A percentile compares a stretch with the other conserved stretches of the same genome.
These are phyloP conservation scores for Drosophila busckii DNA, from an alignment of 1,140 invertebrate species.

Conservation along the genomic window DNA sequence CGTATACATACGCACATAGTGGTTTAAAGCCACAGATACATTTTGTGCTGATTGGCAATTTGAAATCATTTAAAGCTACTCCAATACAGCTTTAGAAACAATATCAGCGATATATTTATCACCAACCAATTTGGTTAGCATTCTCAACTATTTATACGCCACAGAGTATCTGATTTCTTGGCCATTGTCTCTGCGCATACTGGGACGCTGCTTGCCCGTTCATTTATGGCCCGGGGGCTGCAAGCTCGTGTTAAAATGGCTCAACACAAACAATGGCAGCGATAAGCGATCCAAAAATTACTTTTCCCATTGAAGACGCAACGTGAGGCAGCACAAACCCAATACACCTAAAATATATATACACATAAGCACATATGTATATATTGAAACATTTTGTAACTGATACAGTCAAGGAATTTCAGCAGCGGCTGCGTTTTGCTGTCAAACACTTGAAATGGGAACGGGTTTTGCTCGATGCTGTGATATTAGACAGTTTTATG, in stretches of 20 bases:
- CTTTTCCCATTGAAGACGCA: constrained; percentile 38
- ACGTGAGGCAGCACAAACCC: constrained; percentile 64
- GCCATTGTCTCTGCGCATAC: constrained; percentile 23
- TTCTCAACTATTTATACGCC: constrained; percentile 46
- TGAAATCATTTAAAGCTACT: not conserved
- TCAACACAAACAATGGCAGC: constrained; percentile 59
- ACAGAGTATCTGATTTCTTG: constrained; percentile 61
- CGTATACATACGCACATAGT: constrained; percentile 13
- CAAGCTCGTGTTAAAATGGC: constrained; percentile 62
- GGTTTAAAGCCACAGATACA: constrained; percentile 5
- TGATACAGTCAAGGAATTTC: constrained; percentile 53
- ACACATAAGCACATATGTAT: no score
- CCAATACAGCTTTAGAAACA: constrained; percentile 15
- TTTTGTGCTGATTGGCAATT: constrained; percentile 7
- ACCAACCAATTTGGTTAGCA: constrained; percentile 44
- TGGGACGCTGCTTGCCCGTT: constrained; percentile 9
- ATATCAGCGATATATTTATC: constrained; percentile 57
- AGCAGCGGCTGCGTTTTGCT: constrained; percentile 40
- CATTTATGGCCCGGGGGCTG: constrained; percentile 36
- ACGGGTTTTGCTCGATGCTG: constrained; percentile 27
- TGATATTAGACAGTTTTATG: constrained; percentile 21
- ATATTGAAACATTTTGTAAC: constrained; percentile 72
- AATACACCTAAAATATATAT: no score
- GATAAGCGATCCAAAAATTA: constrained; percentile 55
- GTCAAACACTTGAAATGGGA: constrained; percentile 40